Conservation (phyloP, 2,113 vertebrate species). For the Zonotrichia leucophrys region DNA sequence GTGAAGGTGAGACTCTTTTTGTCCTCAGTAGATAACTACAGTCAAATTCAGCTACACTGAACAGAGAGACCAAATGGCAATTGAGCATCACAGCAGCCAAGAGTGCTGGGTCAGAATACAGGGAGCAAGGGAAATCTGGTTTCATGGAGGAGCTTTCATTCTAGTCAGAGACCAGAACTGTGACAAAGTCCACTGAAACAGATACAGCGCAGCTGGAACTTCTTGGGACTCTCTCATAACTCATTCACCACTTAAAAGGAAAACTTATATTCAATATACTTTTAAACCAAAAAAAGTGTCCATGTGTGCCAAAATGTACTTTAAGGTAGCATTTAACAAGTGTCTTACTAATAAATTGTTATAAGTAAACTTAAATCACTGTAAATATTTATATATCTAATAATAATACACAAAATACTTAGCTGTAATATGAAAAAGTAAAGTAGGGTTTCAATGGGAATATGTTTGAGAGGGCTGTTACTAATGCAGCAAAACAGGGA, state of each 20-base stretch:
- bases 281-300: not conserved
- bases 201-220: not conserved
- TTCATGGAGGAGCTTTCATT: not conserved
- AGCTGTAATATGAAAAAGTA: not conserved
- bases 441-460: not conserved
- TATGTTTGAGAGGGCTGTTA: not conserved
- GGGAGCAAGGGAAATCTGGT: not conserved
- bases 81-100: accelerated
- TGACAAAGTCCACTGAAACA: not conserved
- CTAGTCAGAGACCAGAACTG: not conserved
- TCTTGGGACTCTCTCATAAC: not conserved
- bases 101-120: not conserved
- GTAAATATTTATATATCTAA: not conserved
- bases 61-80: not conserved
- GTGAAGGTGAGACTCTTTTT: not conserved
- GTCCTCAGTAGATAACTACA: not conserved
- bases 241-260: not conserved
- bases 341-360: not conserved
- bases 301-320: not conserved
- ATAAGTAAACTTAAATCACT: not conserved
- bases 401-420: not conserved
- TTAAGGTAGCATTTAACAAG: not conserved
- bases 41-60: not conserved
- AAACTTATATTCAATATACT: not conserved
- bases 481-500: not conserved